A percentile compares a stretch with the other conserved stretches of the same genome.
phyloP scores from a whole-genome alignment of 1,140 invertebrate genomes.

The Hycleus phaleratus region DNA sequence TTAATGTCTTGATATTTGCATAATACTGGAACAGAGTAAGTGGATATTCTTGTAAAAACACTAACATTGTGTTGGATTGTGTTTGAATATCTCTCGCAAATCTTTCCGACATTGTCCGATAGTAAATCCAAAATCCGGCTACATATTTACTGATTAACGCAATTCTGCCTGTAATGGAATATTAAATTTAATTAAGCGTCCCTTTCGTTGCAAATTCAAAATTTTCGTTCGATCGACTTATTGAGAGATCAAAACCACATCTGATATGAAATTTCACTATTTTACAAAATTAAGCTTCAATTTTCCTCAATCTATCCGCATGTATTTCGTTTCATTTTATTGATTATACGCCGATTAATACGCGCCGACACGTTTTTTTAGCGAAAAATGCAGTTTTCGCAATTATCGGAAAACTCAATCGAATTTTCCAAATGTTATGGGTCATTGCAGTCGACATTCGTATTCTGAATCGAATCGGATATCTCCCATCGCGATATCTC shows the following conservation, averaged over 20 bases:
- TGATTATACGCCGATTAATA: too few relatives aligned
- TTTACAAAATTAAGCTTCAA: too few relatives aligned
- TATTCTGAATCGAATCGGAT: background rate
- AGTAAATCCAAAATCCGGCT: background rate
- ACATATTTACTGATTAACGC: background rate
- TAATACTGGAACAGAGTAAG: slow-evolving; percentile 16
- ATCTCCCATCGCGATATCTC: background rate
- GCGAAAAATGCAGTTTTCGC: too few relatives aligned
- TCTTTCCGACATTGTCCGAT: background rate
- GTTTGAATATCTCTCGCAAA: background rate
- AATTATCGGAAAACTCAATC: background rate
- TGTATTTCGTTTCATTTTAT: too few relatives aligned
- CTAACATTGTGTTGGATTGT: slow-evolving; percentile 9
- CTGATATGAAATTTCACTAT: too few relatives aligned
- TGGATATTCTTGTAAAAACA: slow-evolving; percentile 17
- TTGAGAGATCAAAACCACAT: too few relatives aligned
- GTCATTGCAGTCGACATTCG: background rate
- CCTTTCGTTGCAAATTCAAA: too few relatives aligned
- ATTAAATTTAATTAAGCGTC: too few relatives aligned
- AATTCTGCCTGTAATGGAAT: background rate
- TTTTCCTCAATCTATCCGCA: too few relatives aligned
- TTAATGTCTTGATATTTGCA: slow-evolving; percentile 19
- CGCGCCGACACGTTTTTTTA: too few relatives aligned
- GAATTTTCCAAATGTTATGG: background rate
- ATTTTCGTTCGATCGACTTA: too few relatives aligned